Evolutionary conservation across 1,140 invertebrate genomes (phyloP).

Genomic region (Ptiloglossa arizonensis): DNA sequence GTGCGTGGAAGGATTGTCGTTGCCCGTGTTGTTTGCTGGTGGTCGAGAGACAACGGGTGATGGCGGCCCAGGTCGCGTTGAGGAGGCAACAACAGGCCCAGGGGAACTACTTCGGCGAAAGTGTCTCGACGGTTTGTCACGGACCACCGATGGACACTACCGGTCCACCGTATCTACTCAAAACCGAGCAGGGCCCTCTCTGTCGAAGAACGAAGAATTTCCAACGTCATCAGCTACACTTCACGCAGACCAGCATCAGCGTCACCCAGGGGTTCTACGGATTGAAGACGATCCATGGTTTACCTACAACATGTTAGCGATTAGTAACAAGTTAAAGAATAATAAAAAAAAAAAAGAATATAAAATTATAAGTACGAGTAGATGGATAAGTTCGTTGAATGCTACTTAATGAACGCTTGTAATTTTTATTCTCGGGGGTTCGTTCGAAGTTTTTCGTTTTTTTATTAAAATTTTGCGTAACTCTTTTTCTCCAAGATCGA

Average conservation of each 20-base stretch:
- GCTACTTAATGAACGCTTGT: too few relatives aligned
- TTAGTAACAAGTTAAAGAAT: not conserved
- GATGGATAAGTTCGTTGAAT: too few relatives aligned
- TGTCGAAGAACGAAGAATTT: slow-evolving; percentile 74
- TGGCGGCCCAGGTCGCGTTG: slow-evolving; percentile 89
- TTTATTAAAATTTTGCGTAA: too few relatives aligned
- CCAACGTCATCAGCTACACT: slow-evolving; percentile 82
- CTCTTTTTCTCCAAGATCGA: not conserved
- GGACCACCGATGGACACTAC: slow-evolving; percentile 14
- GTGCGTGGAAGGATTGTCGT: slow-evolving; percentile 90
- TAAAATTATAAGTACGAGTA: too few relatives aligned
- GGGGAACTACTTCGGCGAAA: slow-evolving; percentile 63
- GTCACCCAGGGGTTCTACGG: slow-evolving; percentile 75
- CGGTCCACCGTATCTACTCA: slow-evolving; percentile 21
- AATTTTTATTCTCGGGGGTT: too few relatives aligned
- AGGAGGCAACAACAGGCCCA: slow-evolving; percentile 85
- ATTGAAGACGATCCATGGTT: slow-evolving; percentile 61
- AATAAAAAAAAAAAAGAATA: not conserved
- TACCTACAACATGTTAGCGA: slow-evolving; percentile 58
- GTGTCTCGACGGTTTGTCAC: slow-evolving; percentile 20
- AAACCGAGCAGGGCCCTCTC: slow-evolving; percentile 24
- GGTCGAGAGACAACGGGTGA: slow-evolving; percentile 92
- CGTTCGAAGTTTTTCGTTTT: too few relatives aligned
- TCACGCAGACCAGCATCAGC: slow-evolving; percentile 76
- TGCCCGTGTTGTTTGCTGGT: slow-evolving; percentile 94